Evolutionary conservation across 2,888 invertebrate species (phyloP).

Genomic region (Pachliopta kotzebuea): DNA sequence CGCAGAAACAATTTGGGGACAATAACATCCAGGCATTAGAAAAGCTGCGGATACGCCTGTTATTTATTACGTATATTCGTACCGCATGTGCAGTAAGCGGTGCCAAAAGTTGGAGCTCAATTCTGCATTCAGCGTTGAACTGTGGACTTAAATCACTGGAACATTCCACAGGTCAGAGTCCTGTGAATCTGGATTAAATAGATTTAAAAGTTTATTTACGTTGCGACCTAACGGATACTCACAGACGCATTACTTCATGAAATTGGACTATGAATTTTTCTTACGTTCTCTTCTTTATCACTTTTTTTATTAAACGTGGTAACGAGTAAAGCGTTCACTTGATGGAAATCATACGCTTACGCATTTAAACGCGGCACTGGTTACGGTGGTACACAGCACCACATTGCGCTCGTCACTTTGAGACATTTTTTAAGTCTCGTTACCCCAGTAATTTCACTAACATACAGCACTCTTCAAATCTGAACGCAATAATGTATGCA

Average conservation of each 20-base stretch:
- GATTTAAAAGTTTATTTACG: slow-evolving; percentile 5
- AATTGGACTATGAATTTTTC: not conserved
- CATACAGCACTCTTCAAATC: no score
- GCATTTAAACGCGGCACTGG: no score
- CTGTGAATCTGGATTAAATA: slow-evolving; percentile 5
- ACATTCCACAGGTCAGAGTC: slow-evolving; percentile 25
- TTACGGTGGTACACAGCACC: no score
- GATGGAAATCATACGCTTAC: no score
- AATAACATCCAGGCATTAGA: slow-evolving; percentile 8
- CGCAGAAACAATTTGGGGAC: not conserved
- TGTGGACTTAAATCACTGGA: slow-evolving; percentile 22
- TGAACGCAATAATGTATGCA: no score
- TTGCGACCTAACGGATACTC: not conserved
- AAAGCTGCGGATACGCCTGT: not conserved
- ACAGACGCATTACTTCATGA: not conserved
- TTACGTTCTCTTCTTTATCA: not conserved
- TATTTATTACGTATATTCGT: slow-evolving; percentile 24
- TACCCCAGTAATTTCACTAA: no score
- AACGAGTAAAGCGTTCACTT: no score
- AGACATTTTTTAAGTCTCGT: no score
- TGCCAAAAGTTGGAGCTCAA: slow-evolving; percentile 26
- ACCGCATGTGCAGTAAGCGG: slow-evolving; percentile 15
- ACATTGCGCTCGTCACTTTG: no score
- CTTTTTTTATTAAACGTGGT: no score
- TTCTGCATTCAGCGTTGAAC: slow-evolving; percentile 27